phyloP scores from a whole-genome alignment of 2,888 invertebrate species.

The Dromius quadrimaculatus region DNA sequence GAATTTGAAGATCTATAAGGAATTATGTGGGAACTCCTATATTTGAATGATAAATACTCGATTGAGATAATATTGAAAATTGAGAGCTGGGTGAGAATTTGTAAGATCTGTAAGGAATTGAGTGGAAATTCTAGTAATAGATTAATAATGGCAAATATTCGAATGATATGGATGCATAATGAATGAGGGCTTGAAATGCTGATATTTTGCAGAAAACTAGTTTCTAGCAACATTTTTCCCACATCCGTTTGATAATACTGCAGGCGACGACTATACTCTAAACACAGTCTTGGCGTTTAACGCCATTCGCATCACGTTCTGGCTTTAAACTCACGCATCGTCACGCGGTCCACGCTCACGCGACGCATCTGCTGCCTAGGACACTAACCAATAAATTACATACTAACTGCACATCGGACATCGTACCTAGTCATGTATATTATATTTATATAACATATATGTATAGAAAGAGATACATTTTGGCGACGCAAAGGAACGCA shows the following conservation, averaged over 20 bases:
- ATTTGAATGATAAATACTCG: no score
- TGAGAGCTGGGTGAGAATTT: no score
- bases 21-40: no score
- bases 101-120: no score
- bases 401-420: conserved; percentile 50
- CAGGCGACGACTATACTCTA: conserved; percentile 48
- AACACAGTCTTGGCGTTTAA: conserved; percentile 30
- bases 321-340: conserved; percentile 31
- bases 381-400: conserved; percentile 49
- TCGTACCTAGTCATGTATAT: conserved; percentile 41
- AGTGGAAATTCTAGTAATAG: no score
- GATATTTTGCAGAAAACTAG: no score
- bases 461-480: conserved; percentile 38
- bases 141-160: no score
- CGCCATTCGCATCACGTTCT: conserved; percentile 7
- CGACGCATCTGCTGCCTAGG: conserved; percentile 46
- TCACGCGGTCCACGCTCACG: conserved; percentile 28
- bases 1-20: no score
- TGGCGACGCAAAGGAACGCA: conserved; percentile 17
- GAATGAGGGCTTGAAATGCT: no score
- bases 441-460: conserved; percentile 47
- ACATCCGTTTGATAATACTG: conserved; percentile 52
- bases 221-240: no score
- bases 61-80: no score
- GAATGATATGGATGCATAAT: no score